phyloP scores from a whole-genome alignment of 2,888 invertebrate species.

The Deroplatys truncata region DNA sequence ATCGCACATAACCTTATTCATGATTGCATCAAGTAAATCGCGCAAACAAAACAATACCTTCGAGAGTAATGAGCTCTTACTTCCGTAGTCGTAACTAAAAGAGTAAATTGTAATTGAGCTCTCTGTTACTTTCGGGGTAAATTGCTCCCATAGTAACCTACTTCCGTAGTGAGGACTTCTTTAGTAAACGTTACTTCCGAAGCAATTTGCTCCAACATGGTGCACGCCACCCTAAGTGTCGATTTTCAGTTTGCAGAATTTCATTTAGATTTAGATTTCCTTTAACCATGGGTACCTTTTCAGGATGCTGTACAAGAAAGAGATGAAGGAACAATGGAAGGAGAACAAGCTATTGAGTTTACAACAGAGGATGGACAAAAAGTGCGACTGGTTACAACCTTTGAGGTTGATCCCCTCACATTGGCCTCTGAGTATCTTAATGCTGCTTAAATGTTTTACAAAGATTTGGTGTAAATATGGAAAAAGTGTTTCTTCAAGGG shows the following conservation, averaged over 20 bases:
- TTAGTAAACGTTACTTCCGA: too few species aligned
- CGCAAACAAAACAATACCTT: too few species aligned
- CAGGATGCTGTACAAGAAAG: not conserved
- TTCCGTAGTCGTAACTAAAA: too few species aligned
- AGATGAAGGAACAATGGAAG: slow-evolving; percentile 38
- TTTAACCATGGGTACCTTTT: not conserved
- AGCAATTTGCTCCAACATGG: too few species aligned
- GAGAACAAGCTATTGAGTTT: slow-evolving; percentile 49
- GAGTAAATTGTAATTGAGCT: too few species aligned
- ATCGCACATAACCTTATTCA: too few species aligned
- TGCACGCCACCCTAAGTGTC: too few species aligned
- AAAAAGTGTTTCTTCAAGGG: not conserved
- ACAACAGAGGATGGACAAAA: slow-evolving; percentile 55
- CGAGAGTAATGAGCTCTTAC: too few species aligned
- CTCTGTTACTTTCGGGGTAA: too few species aligned
- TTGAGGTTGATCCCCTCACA: slow-evolving; percentile 46
- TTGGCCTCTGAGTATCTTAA: slow-evolving; percentile 21
- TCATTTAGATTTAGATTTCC: not conserved
- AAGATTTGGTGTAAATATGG: not conserved
- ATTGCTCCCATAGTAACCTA: too few species aligned
- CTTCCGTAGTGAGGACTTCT: too few species aligned
- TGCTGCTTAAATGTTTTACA: not conserved
- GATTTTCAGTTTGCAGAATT: not conserved
- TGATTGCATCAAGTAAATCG: too few species aligned
- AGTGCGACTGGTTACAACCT: slow-evolving; percentile 57